Percentiles rank a stretch among this genome's conserved stretches.
These are phyloP conservation scores for Neuroterus valhalla DNA, from an alignment of 1,140 invertebrate species.

Conservation along the genomic window DNA sequence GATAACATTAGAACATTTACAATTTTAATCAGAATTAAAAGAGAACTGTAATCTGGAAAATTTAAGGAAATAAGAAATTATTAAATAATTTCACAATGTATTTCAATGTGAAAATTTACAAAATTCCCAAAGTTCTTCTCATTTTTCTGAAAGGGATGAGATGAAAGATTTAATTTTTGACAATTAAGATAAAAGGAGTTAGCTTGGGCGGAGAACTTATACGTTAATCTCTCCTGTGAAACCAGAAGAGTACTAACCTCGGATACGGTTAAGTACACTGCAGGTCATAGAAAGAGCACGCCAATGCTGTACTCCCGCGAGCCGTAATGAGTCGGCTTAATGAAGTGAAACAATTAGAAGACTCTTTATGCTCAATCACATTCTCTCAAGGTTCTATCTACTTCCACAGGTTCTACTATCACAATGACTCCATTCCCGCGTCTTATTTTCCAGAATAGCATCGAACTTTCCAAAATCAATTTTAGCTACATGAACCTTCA, in stretches of 20 bases:
- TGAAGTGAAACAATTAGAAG: conserved; percentile 44
- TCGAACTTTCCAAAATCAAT: not conserved
- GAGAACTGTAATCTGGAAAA: too few species aligned
- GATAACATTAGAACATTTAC: too few species aligned
- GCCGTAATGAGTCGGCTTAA: conserved; percentile 47
- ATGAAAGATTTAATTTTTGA: not conserved
- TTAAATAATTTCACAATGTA: too few species aligned
- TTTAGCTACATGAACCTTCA: not conserved
- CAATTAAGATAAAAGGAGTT: conserved; percentile 21
- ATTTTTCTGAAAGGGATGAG: not conserved
- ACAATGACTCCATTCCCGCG: not conserved
- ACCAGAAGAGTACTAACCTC: conserved; percentile 22
- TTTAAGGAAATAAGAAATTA: too few species aligned
- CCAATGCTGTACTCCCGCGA: conserved; percentile 34
- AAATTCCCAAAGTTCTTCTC: not conserved
- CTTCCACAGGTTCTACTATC: not conserved
- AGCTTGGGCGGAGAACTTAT: not conserved
- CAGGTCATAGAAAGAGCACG: conserved; percentile 41
- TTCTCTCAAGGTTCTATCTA: conserved; percentile 6
- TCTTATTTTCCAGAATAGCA: not conserved
- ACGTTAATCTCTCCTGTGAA: conserved; percentile 9
- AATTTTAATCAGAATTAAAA: too few species aligned
- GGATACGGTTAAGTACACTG: conserved; percentile 13
- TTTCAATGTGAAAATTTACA: too few species aligned
- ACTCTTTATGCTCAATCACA: conserved; percentile 43